Conservation (phyloP, 2,113 vertebrate species). For the Myotis lucifugus region DNA sequence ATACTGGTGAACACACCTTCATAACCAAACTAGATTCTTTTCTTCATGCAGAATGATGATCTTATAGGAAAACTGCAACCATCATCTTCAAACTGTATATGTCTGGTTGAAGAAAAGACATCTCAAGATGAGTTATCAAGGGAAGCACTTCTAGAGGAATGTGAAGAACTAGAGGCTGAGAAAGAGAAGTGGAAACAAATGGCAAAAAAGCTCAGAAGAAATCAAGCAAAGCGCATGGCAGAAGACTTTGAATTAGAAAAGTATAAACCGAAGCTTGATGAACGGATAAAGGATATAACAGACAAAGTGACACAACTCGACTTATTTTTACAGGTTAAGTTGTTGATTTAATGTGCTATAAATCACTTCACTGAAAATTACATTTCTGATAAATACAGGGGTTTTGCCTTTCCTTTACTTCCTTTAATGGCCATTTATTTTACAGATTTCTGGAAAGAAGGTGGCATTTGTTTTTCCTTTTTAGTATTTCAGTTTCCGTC, state of each 20-base stretch:
- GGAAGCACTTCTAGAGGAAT: conserved; percentile 80
- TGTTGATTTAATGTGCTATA: background rate
- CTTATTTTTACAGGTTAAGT: conserved; percentile 91
- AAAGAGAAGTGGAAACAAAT: conserved; percentile 90
- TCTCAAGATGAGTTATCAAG: conserved; percentile 87
- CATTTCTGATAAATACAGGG: too few relatives aligned
- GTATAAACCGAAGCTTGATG: too few relatives aligned
- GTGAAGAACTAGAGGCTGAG: conserved; percentile 86
- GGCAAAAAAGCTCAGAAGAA: conserved; percentile 86
- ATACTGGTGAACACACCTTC: background rate
- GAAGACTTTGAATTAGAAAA: too few relatives aligned
- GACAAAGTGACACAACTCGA: conserved; percentile 47
- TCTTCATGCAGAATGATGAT: conserved; percentile 85
- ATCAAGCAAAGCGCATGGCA: conserved; percentile 64
- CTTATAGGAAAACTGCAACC: conserved; percentile 87
- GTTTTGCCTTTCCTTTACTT: too few relatives aligned
- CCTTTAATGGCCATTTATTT: too few relatives aligned
- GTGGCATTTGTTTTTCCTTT: too few relatives aligned
- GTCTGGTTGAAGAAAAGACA: conserved; percentile 86
- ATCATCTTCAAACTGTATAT: conserved; percentile 82
- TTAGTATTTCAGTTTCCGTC: background rate
- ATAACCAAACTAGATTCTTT: background rate
- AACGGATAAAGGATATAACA: too few relatives aligned
- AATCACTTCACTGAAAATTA: too few relatives aligned
- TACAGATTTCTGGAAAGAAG: too few relatives aligned